Evolutionary conservation across 2,888 invertebrate genomes (phyloP).

Genomic region (Sarcophaga variegata): DNA sequence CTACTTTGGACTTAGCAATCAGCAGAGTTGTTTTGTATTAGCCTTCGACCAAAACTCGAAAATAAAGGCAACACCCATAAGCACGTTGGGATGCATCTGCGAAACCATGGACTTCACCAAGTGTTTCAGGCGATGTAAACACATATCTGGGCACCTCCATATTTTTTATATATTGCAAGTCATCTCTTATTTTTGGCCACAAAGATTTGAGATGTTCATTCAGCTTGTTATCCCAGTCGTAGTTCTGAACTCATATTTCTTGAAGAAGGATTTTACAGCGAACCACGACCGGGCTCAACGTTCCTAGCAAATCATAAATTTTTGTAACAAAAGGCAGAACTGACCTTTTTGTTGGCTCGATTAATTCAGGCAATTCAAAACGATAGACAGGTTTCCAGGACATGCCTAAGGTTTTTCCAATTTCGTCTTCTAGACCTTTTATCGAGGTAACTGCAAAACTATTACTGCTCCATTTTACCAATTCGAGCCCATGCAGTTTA

Average conservation of each 20-base stretch:
- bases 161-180: slow-evolving; percentile 16
- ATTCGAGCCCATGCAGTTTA: neutral
- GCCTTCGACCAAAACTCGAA: slow-evolving; percentile 11
- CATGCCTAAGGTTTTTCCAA: slow-evolving; percentile 13
- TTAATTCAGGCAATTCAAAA: slow-evolving; percentile 26
- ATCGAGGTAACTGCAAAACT: neutral
- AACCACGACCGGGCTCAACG: slow-evolving; percentile 62
- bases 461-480: slow-evolving; percentile 16
- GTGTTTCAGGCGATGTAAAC: neutral
- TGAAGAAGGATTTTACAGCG: slow-evolving; percentile 67
- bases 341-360: slow-evolving; percentile 23
- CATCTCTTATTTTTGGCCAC: slow-evolving; percentile 36
- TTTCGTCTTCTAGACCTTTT: slow-evolving; percentile 19
- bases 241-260: slow-evolving; percentile 60
- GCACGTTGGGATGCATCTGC: neutral
- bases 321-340: slow-evolving; percentile 40
- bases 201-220: neutral
- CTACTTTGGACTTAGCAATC: slow-evolving; percentile 68
- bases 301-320: slow-evolving; percentile 52
- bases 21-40: slow-evolving; percentile 35
- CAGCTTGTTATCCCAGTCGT: slow-evolving; percentile 40
- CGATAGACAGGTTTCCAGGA: neutral
- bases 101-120: slow-evolving; percentile 18
- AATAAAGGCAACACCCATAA: slow-evolving; percentile 25
- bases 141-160: slow-evolving; percentile 47